Evolutionary conservation across 2,888 invertebrate species (phyloP).

Genomic region (Tryphoninae sp.): DNA sequence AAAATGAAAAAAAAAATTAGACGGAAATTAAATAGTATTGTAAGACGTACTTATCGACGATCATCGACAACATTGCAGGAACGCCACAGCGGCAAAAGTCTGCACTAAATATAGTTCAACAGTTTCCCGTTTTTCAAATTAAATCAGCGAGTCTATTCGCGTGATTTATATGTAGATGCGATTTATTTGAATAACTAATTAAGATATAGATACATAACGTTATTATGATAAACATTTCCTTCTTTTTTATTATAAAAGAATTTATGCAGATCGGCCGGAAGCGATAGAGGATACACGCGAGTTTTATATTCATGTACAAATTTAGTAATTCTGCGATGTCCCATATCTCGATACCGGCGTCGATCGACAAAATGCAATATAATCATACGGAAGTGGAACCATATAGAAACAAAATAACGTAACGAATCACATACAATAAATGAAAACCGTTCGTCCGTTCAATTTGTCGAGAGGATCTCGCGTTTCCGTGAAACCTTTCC

Average conservation of each 20-base stretch:
- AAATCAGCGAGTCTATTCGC: too few species aligned
- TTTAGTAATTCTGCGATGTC: conserved; percentile 19
- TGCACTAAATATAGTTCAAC: conserved; percentile 9
- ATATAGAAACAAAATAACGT: conserved; percentile 1
- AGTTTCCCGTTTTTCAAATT: neutral
- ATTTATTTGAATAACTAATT: conserved; percentile 49
- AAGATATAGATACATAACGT: conserved; percentile 52
- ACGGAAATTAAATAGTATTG: neutral
- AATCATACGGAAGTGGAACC: conserved; percentile 26
- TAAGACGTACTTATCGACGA: conserved; percentile 26
- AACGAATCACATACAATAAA: conserved; percentile 11
- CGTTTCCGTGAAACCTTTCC: conserved; percentile 10
- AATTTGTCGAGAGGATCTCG: neutral
- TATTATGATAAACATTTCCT: conserved; percentile 32
- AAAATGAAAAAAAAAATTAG: conserved; percentile 19
- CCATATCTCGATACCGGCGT: conserved; percentile 24
- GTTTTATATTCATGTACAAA: neutral
- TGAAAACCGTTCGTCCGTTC: conserved; percentile 13
- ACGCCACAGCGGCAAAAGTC: conserved; percentile 5
- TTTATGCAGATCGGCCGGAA: conserved; percentile 60
- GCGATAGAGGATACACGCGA: conserved; percentile 9
- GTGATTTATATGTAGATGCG: too few species aligned
- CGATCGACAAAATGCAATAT: conserved; percentile 50
- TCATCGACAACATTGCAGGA: conserved; percentile 4
- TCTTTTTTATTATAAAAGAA: conserved; percentile 45